Evolutionary conservation across 2,797 vertebrate species (phyloP), one percentile per base, ranked within the genome.

Genomic region (Tenualosa ilisha): DNA sequence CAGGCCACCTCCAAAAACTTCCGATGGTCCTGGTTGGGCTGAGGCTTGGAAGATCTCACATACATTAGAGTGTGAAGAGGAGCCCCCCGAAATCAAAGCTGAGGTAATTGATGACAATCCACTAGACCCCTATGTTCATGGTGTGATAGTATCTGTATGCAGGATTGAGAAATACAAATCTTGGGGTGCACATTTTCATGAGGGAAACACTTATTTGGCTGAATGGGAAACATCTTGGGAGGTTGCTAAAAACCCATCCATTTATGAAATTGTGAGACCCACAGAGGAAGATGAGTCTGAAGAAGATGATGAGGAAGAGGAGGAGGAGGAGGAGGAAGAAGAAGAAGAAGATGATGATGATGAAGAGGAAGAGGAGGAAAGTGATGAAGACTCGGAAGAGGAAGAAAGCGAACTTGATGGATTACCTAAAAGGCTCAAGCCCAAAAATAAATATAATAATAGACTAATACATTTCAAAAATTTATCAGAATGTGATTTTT

Each of bases 161-260:
- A 81, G 2, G 46, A 72, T 87, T 53, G 59, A 83, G 7, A 89
- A 87, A 49, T 17, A 88, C 65, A 87, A 46, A 84, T 49, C 85
- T 81, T 79, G 84, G 26, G 79, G 83, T 61, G 68, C 65, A 8
- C 85, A 91, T 22, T 31, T 91, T 0, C 79, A 12, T 4, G 56
- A 31, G 65, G 89, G 88, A 75, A 85, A 86, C 24, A 20, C 88
- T 6, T 40, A 20, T 9, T 6, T 72, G 8, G 72, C 86, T 82
- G 90, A 94, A 31, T 94, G 93, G 93, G 86, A n/a, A 26, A 88
- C 88, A 61, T 93, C 93, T 46, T 94, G 93, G 93, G 72, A 89
- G 81, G 83, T 91, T 7, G 84, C 85, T 24, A 93, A 93, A 83
- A 93, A 92, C 84, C 85, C 87, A 17, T 90, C 86, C 17, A 46